Conservation (phyloP, 2,888 invertebrate genomes). For the Habroteleia sp. region DNA sequence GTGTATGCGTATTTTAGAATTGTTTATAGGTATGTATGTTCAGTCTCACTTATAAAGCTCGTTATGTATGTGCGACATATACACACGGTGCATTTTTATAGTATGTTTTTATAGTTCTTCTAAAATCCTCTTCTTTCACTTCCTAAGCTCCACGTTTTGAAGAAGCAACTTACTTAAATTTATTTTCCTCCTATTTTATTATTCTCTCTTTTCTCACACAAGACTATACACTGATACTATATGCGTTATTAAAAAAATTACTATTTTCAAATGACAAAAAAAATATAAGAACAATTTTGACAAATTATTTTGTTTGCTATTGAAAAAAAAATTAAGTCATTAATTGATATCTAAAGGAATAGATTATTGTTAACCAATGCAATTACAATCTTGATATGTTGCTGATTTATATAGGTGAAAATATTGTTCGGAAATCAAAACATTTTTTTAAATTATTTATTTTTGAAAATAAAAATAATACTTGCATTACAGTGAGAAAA, state of each 20-base stretch:
- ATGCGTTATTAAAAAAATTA: constrained; percentile 43
- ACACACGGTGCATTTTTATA: constrained; percentile 44
- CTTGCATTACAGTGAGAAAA: too few species aligned
- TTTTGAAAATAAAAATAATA: too few species aligned
- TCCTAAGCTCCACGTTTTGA: constrained; percentile 30
- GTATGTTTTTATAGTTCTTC: constrained; percentile 52
- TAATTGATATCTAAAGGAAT: too few species aligned
- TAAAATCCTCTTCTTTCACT: constrained; percentile 42
- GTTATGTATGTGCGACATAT: constrained; percentile 50
- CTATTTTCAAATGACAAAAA: constrained; percentile 31
- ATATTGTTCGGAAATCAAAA: too few species aligned
- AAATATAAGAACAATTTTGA: too few species aligned
- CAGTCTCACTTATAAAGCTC: constrained; percentile 19
- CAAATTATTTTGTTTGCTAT: background rate
- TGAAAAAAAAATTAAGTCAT: too few species aligned
- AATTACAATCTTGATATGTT: too few species aligned
- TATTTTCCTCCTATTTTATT: constrained; percentile 37
- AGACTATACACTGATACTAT: constrained; percentile 30
- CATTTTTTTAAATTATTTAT: too few species aligned
- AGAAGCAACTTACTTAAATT: constrained; percentile 49
- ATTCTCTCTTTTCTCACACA: constrained; percentile 33
- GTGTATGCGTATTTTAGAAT: constrained; percentile 21
- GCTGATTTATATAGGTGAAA: too few species aligned
- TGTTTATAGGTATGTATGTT: background rate
- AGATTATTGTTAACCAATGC: too few species aligned